These are phyloP conservation scores for Leptoteleia sp. DNA, from an alignment of 1,140 invertebrate species.

Conservation along the genomic window DNA sequence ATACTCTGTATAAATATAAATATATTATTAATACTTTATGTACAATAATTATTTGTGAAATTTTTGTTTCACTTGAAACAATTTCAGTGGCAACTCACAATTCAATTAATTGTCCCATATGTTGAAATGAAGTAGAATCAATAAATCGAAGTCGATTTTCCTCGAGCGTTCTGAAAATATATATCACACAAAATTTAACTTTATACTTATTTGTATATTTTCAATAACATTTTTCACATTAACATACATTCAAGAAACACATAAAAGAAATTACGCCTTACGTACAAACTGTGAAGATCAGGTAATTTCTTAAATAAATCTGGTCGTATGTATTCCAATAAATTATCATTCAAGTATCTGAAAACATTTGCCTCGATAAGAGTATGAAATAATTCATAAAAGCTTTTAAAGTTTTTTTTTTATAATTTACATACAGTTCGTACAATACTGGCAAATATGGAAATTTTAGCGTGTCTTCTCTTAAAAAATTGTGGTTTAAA, in stretches of 20 bases:
- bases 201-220: too few species aligned
- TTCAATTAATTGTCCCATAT: slow-evolving; percentile 78
- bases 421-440: slow-evolving; percentile 83
- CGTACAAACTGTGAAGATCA: slow-evolving; percentile 80
- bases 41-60: too few species aligned
- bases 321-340: slow-evolving; percentile 76
- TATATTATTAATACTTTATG: neutral
- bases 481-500: slow-evolving; percentile 76
- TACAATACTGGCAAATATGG: slow-evolving; percentile 78
- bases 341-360: slow-evolving; percentile 80
- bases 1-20: slow-evolving; percentile 73
- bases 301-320: slow-evolving; percentile 78
- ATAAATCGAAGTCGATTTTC: slow-evolving; percentile 77
- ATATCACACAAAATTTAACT: neutral
- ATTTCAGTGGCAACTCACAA: slow-evolving; percentile 80
- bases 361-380: slow-evolving; percentile 62
- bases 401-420: too few species aligned
- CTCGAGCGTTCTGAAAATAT: slow-evolving; percentile 70
- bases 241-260: too few species aligned
- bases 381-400: too few species aligned
- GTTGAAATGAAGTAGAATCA: slow-evolving; percentile 77
- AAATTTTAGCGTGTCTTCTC: slow-evolving; percentile 76
- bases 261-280: too few species aligned
- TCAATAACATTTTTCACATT: too few species aligned
- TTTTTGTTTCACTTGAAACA: too few species aligned